Conservation (phyloP, 2,888 invertebrate species). For the Aspidapion aeneum region DNA sequence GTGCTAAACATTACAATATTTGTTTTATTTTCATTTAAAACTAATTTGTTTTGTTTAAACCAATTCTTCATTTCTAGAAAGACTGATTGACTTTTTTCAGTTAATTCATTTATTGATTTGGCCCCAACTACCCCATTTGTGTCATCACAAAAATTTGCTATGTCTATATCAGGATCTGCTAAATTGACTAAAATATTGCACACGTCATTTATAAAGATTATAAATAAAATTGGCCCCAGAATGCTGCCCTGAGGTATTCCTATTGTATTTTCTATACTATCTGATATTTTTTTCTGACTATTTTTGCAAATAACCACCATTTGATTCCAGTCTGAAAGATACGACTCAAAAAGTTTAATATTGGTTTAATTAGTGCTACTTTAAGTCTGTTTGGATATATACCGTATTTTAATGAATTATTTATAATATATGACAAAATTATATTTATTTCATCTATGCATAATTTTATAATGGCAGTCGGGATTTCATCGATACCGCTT, state of each 20-base stretch:
- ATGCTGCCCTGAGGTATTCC: background rate
- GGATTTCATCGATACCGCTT: background rate
- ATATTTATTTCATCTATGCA: background rate
- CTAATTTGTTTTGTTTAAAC: constrained; percentile 1
- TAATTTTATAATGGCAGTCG: background rate
- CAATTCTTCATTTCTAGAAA: background rate
- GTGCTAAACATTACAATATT: background rate
- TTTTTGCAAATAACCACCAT: background rate
- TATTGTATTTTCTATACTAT: background rate
- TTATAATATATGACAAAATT: background rate
- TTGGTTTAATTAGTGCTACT: background rate
- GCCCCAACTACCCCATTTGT: background rate
- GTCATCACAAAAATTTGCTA: background rate
- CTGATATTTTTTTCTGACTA: background rate
- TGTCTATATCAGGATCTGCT: background rate
- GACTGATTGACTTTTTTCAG: background rate
- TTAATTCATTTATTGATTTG: background rate
- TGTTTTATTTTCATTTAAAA: background rate
- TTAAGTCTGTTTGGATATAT: background rate
- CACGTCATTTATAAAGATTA: background rate
- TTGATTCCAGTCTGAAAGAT: background rate
- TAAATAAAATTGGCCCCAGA: background rate
- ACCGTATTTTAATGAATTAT: background rate
- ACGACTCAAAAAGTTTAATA: too few species aligned
- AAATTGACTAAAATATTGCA: background rate